phyloP scores from a whole-genome alignment of 1,140 invertebrate genomes.

The Drosophila insularis region DNA sequence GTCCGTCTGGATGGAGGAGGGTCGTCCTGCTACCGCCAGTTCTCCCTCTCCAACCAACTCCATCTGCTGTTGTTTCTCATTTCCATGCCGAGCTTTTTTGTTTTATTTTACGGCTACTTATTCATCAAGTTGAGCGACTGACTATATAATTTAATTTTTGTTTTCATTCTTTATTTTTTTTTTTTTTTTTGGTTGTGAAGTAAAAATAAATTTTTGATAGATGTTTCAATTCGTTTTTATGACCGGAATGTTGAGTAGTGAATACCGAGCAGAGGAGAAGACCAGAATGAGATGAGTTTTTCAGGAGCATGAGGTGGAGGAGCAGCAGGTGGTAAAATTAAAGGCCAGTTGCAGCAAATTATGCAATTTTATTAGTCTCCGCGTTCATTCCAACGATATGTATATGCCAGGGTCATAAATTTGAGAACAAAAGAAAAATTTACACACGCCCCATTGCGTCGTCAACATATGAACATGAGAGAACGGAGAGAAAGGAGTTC shows the following conservation, averaged over 20 bases:
- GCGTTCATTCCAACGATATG: not conserved
- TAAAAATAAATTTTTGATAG: conserved; percentile 77
- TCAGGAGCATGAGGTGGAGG: not conserved
- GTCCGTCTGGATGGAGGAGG: conserved; percentile 30
- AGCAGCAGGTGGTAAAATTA: conserved; percentile 41
- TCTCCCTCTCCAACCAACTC: not conserved
- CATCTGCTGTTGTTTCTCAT: not conserved
- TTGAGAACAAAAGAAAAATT: conserved; percentile 54
- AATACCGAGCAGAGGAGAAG: not conserved
- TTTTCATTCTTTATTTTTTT: conserved; percentile 25
- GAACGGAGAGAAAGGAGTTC: conserved; percentile 1
- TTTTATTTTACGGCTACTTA: conserved; percentile 73
- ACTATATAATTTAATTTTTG: conserved; percentile 77
- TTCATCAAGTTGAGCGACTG: conserved; percentile 74
- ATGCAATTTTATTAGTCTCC: conserved; percentile 71
- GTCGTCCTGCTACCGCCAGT: not conserved
- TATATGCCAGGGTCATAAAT: conserved; percentile 54
- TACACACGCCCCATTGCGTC: conserved; percentile 35
- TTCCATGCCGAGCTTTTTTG: conserved; percentile 26
- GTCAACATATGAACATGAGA: conserved; percentile 11
- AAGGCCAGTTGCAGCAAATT: conserved; percentile 53
- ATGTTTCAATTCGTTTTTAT: conserved; percentile 39
- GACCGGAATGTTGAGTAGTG: conserved; percentile 20
- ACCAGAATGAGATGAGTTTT: not conserved
- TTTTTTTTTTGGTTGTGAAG: conserved; percentile 36